Evolutionary conservation across 2,888 invertebrate species (phyloP), one percentile per base, ranked within the genome.

Genomic region (Hetaerina titia): DNA sequence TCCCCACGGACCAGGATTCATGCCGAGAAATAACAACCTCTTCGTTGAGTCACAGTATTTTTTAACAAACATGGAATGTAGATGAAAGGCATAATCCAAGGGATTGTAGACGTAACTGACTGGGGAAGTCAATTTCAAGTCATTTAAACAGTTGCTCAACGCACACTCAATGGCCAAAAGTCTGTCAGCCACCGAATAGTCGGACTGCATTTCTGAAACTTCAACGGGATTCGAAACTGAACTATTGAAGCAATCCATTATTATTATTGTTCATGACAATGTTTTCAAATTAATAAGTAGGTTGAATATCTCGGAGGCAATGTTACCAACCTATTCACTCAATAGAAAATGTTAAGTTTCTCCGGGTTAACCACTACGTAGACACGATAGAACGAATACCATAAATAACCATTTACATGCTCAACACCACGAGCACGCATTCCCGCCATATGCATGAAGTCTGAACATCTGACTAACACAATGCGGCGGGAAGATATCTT

Each of bases 1-100:
- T 95, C 99, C 99, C 98, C 98, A 99, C 0, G 99, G 99, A n/a
- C 99, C 99, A 22, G 99, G 99, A 97, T 99, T 99, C 98, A 99
- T 99, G 9, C 99, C 99, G 95, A 99, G 97, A 96, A 98, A 98
- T 96, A 99, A 97, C 88, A 99, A 97, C 95, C 97, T 97, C 96
- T 98, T 99, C 45, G 96, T 96, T 0, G 97, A 97, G 95, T 97
- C 97, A 96, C 96, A 96, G 95, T 98, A 98, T 96, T 98, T 98
- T 95, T 97, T 97, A 19, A 99, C 97, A 97, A 98, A 99, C 96
- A 97, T 97, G 96, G 98, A 97, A 97, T 99, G 99, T 31, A 98
- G 97, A 95, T 98, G 97, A 95, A 97, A 97, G 1, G 99, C 99
- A 97, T 99, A 99, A 95, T 98, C 98, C 74, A 99, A 97, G 0